Percentiles rank a stretch among this genome's conserved stretches.
These are phyloP conservation scores for Mungos mungo DNA, from an alignment of 2,113 vertebrate genomes.

Conservation along the genomic window DNA sequence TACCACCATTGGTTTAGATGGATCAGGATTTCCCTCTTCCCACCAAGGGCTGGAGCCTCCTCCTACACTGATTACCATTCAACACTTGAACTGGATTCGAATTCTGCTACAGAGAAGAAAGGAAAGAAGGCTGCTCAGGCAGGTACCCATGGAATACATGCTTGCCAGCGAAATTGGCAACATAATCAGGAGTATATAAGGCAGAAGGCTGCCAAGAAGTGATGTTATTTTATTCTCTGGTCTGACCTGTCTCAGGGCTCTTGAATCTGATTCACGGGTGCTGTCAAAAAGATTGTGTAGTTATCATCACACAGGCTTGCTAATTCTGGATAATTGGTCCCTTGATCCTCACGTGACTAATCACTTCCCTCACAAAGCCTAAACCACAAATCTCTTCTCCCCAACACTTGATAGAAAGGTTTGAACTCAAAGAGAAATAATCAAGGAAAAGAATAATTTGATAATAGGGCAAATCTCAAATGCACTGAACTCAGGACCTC, in stretches of 20 bases:
- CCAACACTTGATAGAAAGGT: not conserved
- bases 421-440: not conserved
- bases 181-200: not conserved
- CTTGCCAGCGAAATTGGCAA: not conserved
- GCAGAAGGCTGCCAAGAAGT: not conserved
- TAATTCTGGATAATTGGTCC: not conserved
- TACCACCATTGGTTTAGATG: not conserved
- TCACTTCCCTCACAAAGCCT: not conserved
- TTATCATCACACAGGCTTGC: not conserved
- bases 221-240: not conserved
- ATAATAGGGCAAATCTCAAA: not conserved
- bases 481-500: not conserved
- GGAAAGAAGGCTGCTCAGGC: not conserved
- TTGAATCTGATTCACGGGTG: not conserved
- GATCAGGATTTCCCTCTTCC: not conserved
- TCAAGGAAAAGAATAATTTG: constrained; percentile 23
- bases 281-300: not conserved
- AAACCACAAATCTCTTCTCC: constrained; percentile 12
- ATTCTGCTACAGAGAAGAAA: not conserved
- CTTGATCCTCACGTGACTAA: not conserved
- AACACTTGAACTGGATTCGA: not conserved
- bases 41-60: not conserved
- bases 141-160: not conserved
- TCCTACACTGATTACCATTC: not conserved
- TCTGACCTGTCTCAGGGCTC: not conserved